A percentile compares a stretch with the other conserved stretches of the same genome.
Evolutionary conservation across 2,113 vertebrate species (phyloP).

Genomic region (Spheniscus mendiculus): DNA sequence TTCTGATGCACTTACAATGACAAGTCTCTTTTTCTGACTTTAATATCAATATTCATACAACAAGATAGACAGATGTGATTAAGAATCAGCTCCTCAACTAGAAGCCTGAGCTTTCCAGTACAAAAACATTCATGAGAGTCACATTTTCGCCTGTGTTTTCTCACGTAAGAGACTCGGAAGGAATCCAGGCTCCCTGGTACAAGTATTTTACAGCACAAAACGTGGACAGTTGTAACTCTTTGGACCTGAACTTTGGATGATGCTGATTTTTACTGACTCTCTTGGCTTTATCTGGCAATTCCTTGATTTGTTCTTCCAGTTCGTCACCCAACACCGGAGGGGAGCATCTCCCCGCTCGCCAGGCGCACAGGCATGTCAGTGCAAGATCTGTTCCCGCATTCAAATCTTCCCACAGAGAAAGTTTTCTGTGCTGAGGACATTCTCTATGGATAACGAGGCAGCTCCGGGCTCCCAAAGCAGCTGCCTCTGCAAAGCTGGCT

Average conservation of each 20-base stretch:
- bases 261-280: neutral
- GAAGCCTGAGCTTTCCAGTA: neutral
- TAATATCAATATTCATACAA: constrained; percentile 67
- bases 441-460: neutral
- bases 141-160: neutral
- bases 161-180: neutral
- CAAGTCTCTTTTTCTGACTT: constrained; percentile 52
- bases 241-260: neutral
- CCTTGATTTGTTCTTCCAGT: neutral
- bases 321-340: too few species aligned
- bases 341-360: neutral
- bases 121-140: neutral
- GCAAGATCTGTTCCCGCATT: neutral
- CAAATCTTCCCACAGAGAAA: constrained; percentile 18
- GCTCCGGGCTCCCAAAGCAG: constrained; percentile 20
- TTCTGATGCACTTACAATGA: neutral
- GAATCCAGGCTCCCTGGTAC: neutral
- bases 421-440: neutral
- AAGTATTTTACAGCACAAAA: neutral
- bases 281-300: neutral
- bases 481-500: constrained; percentile 60
- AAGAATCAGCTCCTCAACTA: neutral
- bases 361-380: accelerated
- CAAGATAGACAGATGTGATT: constrained; percentile 45
- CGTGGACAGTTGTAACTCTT: neutral